phyloP scores from a whole-genome alignment of 2,113 vertebrate genomes.

The Phalacrocorax aristotelis region DNA sequence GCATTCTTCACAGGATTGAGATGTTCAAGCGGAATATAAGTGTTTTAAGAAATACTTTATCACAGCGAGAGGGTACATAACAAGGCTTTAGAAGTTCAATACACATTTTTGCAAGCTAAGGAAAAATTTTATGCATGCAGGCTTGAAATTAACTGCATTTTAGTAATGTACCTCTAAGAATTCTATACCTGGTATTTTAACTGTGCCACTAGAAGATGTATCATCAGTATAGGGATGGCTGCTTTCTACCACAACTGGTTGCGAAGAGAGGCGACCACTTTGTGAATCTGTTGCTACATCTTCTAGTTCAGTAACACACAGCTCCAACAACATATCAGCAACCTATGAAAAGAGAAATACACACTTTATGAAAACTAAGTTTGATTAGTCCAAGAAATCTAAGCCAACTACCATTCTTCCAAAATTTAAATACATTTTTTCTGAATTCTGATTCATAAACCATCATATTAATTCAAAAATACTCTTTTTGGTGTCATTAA shows the following conservation, averaged over 20 bases:
- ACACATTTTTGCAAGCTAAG: background rate
- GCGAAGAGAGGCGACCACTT: conserved; percentile 93
- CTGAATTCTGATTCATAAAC: background rate
- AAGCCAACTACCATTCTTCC: background rate
- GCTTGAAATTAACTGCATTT: background rate
- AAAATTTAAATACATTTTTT: background rate
- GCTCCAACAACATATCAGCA: conserved; percentile 93
- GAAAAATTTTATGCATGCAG: background rate
- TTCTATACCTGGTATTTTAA: conserved; percentile 93
- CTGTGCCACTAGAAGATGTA: conserved; percentile 94
- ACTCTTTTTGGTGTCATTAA: background rate
- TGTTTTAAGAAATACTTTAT: background rate
- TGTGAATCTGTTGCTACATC: conserved; percentile 97
- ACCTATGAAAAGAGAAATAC: conserved; percentile 74
- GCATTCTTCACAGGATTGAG: accelerated
- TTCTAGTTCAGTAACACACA: conserved; percentile 95
- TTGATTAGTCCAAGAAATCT: background rate
- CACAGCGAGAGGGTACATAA: background rate
- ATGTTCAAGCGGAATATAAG: background rate
- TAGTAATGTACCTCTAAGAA: background rate
- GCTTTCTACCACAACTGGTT: conserved; percentile 97
- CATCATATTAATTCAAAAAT: background rate
- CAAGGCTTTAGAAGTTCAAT: background rate
- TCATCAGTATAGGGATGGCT: conserved; percentile 98
- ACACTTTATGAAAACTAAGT: background rate